phyloP scores from a whole-genome alignment of 2,888 invertebrate species.

The Trachelus tabidus region DNA sequence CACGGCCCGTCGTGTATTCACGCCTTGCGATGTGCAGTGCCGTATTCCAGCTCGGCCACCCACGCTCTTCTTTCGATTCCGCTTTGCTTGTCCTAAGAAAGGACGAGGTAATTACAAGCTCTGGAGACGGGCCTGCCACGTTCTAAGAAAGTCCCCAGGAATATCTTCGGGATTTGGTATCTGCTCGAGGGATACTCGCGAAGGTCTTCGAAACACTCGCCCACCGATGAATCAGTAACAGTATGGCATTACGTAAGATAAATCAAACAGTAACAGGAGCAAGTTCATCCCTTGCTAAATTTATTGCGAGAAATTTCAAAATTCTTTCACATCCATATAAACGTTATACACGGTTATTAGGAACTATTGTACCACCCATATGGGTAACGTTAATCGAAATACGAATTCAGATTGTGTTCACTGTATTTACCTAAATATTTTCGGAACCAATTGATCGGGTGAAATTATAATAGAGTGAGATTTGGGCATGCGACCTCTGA shows the following conservation, averaged over 20 bases:
- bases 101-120: constrained; percentile 3
- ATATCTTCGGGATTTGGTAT: background rate
- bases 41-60: constrained; percentile 38
- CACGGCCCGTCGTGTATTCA: constrained; percentile 42
- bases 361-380: too few relatives aligned
- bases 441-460: background rate
- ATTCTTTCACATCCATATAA: too few relatives aligned
- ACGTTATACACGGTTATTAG: too few relatives aligned
- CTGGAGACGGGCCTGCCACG: background rate
- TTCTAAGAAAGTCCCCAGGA: background rate
- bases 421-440: background rate
- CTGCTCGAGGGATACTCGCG: background rate
- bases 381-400: background rate
- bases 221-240: background rate
- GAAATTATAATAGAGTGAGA: background rate
- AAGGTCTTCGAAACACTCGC: background rate
- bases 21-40: constrained; percentile 35
- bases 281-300: background rate
- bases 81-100: background rate
- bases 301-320: too few relatives aligned
- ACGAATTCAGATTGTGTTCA: background rate
- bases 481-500: too few relatives aligned
- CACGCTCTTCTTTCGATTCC: constrained; percentile 23
- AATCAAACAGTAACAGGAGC: background rate
- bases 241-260: background rate